phyloP scores from a whole-genome alignment of 2,797 vertebrate genomes.

The Manis javanica region DNA sequence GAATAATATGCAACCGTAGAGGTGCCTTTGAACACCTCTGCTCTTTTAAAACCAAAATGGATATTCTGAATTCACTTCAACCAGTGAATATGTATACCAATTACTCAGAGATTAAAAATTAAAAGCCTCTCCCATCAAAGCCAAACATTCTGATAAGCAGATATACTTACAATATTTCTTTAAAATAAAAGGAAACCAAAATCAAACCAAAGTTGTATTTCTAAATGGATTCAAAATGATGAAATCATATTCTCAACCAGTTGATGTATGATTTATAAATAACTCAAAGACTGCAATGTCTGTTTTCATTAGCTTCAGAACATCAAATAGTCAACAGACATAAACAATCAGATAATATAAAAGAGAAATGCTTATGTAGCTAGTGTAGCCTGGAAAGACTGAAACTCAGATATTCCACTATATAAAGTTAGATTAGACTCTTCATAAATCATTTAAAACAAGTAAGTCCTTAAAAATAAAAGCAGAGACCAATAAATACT shows the following conservation, averaged over 20 bases:
- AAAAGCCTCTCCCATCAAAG: constrained; percentile 18
- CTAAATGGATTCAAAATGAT: constrained; percentile 28
- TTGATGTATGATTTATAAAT: background rate
- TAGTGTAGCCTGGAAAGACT: background rate
- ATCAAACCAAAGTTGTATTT: constrained; percentile 12
- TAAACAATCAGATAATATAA: background rate
- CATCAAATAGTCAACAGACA: background rate
- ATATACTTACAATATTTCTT: constrained; percentile 2
- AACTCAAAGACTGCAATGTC: constrained; percentile 1
- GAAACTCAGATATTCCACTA: background rate
- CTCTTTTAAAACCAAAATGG: constrained; percentile 48
- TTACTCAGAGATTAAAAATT: constrained; percentile 15
- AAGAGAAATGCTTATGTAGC: constrained; percentile 1
- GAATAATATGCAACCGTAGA: constrained; percentile 25
- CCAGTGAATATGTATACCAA: constrained; percentile 32
- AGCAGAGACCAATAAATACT: background rate
- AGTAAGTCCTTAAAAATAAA: constrained; percentile 9
- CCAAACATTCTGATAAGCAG: constrained; percentile 34
- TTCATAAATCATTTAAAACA: constrained; percentile 38
- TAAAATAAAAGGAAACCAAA: constrained; percentile 36
- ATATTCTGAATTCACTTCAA: constrained; percentile 48
- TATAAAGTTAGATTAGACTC: background rate
- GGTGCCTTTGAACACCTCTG: background rate
- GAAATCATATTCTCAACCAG: constrained; percentile 19
- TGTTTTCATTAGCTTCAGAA: constrained; percentile 31